phyloP scores from a whole-genome alignment of 2,113 vertebrate species.

The Lepus americanus region DNA sequence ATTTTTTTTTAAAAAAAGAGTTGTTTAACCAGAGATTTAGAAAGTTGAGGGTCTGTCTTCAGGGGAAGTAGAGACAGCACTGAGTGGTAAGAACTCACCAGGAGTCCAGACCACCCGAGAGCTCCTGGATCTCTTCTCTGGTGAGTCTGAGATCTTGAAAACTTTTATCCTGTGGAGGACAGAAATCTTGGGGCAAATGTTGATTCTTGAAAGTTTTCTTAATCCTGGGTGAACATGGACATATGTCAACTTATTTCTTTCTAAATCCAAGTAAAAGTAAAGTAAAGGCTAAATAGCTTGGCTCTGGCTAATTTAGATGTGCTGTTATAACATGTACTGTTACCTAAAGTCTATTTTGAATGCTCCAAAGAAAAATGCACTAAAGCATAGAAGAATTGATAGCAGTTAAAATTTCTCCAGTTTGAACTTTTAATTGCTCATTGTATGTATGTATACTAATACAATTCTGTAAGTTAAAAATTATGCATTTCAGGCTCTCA shows the following conservation, averaged over 20 bases:
- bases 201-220: background rate
- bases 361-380: background rate
- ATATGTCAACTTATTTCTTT: background rate
- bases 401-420: constrained; percentile 29
- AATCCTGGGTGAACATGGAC: background rate
- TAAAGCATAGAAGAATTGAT: background rate
- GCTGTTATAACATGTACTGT: background rate
- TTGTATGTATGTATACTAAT: constrained; percentile 40
- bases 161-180: background rate
- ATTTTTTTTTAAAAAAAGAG: background rate
- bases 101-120: background rate
- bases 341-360: constrained; percentile 47
- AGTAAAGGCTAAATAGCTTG: constrained; percentile 53
- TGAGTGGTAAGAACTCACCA: background rate
- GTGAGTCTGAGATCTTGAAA: background rate
- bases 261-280: background rate
- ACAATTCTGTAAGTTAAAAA: constrained; percentile 64
- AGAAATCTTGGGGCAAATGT: background rate
- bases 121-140: background rate
- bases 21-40: background rate
- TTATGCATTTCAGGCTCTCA: constrained; percentile 70
- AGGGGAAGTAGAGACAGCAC: background rate
- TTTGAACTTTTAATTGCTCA: constrained; percentile 52
- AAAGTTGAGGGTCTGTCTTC: background rate
- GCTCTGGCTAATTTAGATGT: constrained; percentile 25